Evolutionary conservation across 2,797 vertebrate species (phyloP).

Genomic region (Botia almorhae): DNA sequence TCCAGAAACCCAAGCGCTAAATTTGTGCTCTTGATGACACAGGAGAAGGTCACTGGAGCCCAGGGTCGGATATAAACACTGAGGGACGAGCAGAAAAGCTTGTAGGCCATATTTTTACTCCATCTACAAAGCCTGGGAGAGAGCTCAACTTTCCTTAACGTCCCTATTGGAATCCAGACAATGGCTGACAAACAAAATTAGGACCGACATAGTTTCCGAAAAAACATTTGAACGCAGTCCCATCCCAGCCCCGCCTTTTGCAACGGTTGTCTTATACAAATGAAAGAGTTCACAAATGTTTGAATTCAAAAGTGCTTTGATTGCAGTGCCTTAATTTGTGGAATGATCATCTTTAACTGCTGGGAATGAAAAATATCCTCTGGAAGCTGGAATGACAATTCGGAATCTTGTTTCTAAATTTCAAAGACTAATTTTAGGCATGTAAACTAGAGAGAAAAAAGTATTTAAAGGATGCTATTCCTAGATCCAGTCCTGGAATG

Average conservation of each 20-base stretch:
- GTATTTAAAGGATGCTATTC: constrained; percentile 35
- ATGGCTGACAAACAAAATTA: constrained; percentile 54
- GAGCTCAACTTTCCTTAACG: constrained; percentile 56
- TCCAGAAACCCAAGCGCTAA: constrained; percentile 79
- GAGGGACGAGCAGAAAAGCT: constrained; percentile 50
- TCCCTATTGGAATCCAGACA: constrained; percentile 56
- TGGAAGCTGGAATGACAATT: constrained; percentile 29
- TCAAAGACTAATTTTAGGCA: constrained; percentile 37
- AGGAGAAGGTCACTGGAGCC: constrained; percentile 79
- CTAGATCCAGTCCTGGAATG: constrained; percentile 36
- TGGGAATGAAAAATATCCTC: constrained; percentile 52
- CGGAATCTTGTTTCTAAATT: constrained; percentile 45
- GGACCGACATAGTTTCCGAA: constrained; percentile 50
- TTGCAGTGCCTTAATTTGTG: constrained; percentile 24
- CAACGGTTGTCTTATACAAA: constrained; percentile 22
- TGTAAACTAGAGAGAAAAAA: constrained; percentile 16
- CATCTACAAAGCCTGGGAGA: constrained; percentile 49
- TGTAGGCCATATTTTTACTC: constrained; percentile 60
- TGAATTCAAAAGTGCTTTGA: constrained; percentile 13
- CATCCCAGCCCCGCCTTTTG: constrained; percentile 34
- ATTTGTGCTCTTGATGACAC: constrained; percentile 75
- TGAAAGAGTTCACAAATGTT: constrained; percentile 25
- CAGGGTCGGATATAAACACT: constrained; percentile 69
- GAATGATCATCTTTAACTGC: constrained; percentile 26
- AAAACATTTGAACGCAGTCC: constrained; percentile 48